These are phyloP conservation scores for Lypha dubia DNA, from an alignment of 2,888 invertebrate genomes.

Conservation along the genomic window DNA sequence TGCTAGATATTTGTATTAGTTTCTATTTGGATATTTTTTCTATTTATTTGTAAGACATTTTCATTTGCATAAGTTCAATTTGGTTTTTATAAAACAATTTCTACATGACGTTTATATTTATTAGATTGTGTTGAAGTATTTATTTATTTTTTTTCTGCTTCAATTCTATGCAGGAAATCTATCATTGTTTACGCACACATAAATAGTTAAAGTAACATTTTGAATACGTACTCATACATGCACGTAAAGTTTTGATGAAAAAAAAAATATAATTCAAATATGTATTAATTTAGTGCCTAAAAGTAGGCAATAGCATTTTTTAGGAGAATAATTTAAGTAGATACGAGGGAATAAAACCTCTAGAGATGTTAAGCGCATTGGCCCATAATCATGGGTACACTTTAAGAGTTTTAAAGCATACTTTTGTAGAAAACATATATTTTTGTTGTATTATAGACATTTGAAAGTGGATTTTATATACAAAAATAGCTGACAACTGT, in stretches of 20 bases:
- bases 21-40: conserved; percentile 28
- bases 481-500: too few species aligned
- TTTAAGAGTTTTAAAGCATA: too few species aligned
- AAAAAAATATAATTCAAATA: not conserved
- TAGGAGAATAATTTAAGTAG: too few species aligned
- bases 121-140: conserved; percentile 12
- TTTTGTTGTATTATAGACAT: too few species aligned
- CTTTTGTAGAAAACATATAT: too few species aligned
- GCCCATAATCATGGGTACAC: too few species aligned
- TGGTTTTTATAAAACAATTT: conserved; percentile 44
- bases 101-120: conserved; percentile 50
- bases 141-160: not conserved
- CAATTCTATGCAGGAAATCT: conserved; percentile 5
- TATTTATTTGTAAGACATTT: conserved; percentile 47
- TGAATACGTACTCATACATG: not conserved
- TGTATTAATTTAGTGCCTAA: not conserved
- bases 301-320: not conserved
- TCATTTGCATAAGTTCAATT: conserved; percentile 37
- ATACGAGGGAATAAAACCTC: too few species aligned
- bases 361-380: too few species aligned
- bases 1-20: conserved; percentile 31
- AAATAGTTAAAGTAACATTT: conserved; percentile 3
- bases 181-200: conserved; percentile 12
- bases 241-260: not conserved
- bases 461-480: too few species aligned